phyloP scores from a whole-genome alignment of 2,113 vertebrate genomes.

The Oryzias celebensis region DNA sequence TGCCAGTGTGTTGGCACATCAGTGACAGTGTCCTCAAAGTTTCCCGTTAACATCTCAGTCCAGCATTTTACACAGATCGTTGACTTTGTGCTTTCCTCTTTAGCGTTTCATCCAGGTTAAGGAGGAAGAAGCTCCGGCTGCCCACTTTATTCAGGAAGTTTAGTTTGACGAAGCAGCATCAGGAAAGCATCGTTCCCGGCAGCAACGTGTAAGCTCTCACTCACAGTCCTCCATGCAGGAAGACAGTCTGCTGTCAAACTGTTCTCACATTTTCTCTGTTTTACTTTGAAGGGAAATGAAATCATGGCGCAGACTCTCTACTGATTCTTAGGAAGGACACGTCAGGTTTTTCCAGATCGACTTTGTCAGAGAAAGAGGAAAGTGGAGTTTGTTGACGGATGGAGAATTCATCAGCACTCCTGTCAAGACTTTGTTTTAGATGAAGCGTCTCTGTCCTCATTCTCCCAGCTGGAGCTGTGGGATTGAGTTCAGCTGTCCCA shows the following conservation, averaged over 20 bases:
- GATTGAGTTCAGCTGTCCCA: constrained; percentile 74
- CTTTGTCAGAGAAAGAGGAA: constrained; percentile 1
- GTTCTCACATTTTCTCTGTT: not conserved
- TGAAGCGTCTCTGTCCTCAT: constrained; percentile 58
- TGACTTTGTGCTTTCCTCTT: not conserved
- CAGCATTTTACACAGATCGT: not conserved
- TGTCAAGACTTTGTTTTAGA: constrained; percentile 46
- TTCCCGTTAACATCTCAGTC: constrained; percentile 35
- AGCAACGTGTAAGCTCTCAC: constrained; percentile 69
- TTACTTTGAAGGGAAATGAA: constrained; percentile 70
- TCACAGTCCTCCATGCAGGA: fast-evolving
- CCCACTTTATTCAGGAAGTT: constrained; percentile 70
- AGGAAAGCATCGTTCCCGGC: constrained; percentile 64
- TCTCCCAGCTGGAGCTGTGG: constrained; percentile 68
- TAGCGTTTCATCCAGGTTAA: constrained; percentile 45
- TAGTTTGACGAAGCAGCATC: constrained; percentile 49
- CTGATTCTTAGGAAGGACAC: constrained; percentile 42
- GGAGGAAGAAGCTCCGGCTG: constrained; percentile 60
- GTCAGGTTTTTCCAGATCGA: constrained; percentile 12
- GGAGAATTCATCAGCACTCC: constrained; percentile 35
- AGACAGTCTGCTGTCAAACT: not conserved
- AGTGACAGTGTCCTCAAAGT: constrained; percentile 35
- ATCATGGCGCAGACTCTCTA: constrained; percentile 72
- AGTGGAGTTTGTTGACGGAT: constrained; percentile 7
- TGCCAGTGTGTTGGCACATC: constrained; percentile 13